Percentiles rank a stretch among this genome's conserved stretches.
Conservation (phyloP, 2,797 vertebrate species). For the Mormyrus proboscirostris region DNA sequence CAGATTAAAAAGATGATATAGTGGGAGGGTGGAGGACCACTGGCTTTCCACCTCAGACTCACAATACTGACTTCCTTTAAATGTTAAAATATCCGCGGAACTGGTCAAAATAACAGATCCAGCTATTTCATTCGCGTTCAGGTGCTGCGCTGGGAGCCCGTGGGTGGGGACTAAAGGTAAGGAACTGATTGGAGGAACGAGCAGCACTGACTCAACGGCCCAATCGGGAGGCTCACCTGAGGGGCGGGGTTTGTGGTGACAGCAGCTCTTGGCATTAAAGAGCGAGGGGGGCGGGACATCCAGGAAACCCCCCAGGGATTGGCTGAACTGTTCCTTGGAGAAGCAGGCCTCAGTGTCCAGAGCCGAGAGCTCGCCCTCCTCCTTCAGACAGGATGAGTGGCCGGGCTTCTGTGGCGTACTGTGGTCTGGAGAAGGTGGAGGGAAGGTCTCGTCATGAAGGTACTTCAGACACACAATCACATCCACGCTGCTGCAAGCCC, state of each 20-base stretch:
- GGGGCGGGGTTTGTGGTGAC: constrained; percentile 36
- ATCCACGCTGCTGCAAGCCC: neutral
- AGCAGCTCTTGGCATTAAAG: constrained; percentile 44
- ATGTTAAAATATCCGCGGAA: neutral
- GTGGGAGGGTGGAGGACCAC: neutral
- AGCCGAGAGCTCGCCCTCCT: constrained; percentile 26
- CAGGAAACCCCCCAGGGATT: constrained; percentile 51
- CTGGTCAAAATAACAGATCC: neutral
- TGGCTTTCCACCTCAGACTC: neutral
- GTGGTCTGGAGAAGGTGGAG: constrained; percentile 49
- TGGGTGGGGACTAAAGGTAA: neutral
- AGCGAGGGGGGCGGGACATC: constrained; percentile 57
- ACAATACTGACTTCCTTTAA: neutral
- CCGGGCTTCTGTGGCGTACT: constrained; percentile 47
- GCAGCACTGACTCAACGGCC: neutral
- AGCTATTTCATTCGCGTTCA: neutral
- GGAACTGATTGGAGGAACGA: neutral
- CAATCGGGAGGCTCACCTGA: constrained; percentile 47
- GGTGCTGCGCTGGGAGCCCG: neutral
- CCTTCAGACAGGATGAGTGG: constrained; percentile 43
- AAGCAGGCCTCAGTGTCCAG: constrained; percentile 50
- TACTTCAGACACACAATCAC: neutral
- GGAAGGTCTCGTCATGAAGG: neutral
- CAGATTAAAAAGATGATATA: neutral
- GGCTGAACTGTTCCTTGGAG: constrained; percentile 48